Base-by-base conservation (phyloP, 2,113 vertebrate species). In the Neoarius graeffei region DNA sequence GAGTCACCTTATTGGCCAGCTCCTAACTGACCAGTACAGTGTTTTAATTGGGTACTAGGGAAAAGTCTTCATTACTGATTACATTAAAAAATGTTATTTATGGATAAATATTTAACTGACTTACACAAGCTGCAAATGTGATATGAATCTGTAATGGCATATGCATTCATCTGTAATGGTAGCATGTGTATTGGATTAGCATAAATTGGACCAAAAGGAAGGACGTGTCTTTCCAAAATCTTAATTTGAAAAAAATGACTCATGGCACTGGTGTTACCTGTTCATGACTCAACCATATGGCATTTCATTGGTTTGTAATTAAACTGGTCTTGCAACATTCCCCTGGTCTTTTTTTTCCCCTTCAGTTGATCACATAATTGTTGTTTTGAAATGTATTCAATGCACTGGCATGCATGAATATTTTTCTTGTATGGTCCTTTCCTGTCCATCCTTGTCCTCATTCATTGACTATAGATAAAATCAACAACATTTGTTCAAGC, bases 401-500 rank as follows among this genome's bases (percentile, higher is more conserved):
- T 86, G n/a, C 25, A 77, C 81, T 73, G 73, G 79, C 66, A 56
- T 84, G 60, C 59, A 76, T 84, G 71, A 84, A 76, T 85, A 64
- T 79, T 71, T 82, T 88, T 52, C 57, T 27, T 56, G 35, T 77
- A 42, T 73, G 42, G 74, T 52, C 23, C 9, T 48, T 83, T 85
- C 25, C 30, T 69, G 23, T 59, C 27, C 69, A 35, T 6, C 25
- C 35, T n/a, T 23, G 19, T 13, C 52, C 25, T 54, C 73, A 86
- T 80, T 60, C 30, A 69, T 27, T 64, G 6, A 56, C 52, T 56
- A 14, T 7, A 80, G 20, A 77, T 77, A 17, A 80, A 57, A 56
- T 56, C 50, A n/a, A 25, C 19, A 60, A 56, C 83, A 52, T 81
- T 84, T 88, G 23, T 23, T 17, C 84, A 81, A 23, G n/a, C 14